Evolutionary conservation across 2,888 invertebrate genomes (phyloP).

Genomic region (Hirtodrosophila histrioides): DNA sequence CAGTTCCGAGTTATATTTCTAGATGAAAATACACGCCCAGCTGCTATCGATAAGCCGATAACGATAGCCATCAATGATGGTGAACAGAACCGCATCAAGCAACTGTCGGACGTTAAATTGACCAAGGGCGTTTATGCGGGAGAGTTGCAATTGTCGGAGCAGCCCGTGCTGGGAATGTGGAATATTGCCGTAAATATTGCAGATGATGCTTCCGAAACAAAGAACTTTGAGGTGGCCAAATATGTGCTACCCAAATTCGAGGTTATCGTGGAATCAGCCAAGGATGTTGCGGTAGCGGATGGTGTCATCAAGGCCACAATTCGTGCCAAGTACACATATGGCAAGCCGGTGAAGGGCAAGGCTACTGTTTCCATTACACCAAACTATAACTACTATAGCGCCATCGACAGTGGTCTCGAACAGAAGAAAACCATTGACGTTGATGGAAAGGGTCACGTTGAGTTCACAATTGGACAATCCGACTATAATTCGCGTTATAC

Average conservation of each 20-base stretch:
- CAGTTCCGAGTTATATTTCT: conserved; percentile 90
- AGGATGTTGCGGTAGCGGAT: conserved; percentile 92
- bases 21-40: conserved; percentile 89
- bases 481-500: conserved; percentile 88
- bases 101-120: conserved; percentile 89
- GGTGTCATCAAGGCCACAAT: conserved; percentile 91
- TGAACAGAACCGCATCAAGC: conserved; percentile 91
- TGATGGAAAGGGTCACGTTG: conserved; percentile 88
- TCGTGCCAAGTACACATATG: conserved; percentile 94
- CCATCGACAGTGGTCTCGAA: neutral
- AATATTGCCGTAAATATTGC: conserved; percentile 89
- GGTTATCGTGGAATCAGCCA: conserved; percentile 92
- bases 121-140: conserved; percentile 91
- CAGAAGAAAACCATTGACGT: conserved; percentile 89
- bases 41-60: conserved; percentile 76
- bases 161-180: conserved; percentile 95
- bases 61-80: conserved; percentile 85
- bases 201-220: conserved; percentile 45
- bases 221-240: conserved; percentile 89
- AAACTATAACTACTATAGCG: conserved; percentile 46
- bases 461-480: conserved; percentile 89
- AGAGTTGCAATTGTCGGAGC: conserved; percentile 91
- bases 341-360: conserved; percentile 93
- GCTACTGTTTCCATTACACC: conserved; percentile 88
- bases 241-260: conserved; percentile 97